phyloP scores from a whole-genome alignment of 1,140 invertebrate genomes.

The Venturia canescens region DNA sequence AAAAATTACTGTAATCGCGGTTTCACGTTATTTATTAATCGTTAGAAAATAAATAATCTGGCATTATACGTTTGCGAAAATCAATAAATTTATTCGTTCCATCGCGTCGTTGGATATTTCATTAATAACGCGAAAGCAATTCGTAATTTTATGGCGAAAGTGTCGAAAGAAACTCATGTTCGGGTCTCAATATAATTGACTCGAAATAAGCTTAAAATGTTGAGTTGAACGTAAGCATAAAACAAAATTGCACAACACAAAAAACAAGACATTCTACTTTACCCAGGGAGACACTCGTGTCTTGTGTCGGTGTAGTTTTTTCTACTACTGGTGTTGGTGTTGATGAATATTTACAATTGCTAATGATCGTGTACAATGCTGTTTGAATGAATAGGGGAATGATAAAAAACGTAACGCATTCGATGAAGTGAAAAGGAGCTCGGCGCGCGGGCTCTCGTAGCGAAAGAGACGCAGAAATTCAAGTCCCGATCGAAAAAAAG shows the following conservation, averaged over 20 bases:
- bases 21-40: too few species aligned
- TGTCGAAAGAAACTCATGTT: too few species aligned
- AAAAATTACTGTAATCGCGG: too few species aligned
- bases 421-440: conserved; percentile 25
- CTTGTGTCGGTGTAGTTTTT: conserved; percentile 34
- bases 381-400: not conserved
- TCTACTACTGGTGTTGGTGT: conserved; percentile 28
- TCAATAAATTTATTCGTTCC: too few species aligned
- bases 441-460: not conserved
- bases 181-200: too few species aligned
- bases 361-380: conserved; percentile 20
- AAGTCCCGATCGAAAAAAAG: conserved; percentile 27
- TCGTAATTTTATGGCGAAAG: too few species aligned
- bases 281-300: conserved; percentile 37
- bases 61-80: too few species aligned
- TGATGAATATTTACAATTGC: conserved; percentile 15
- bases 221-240: not conserved
- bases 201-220: too few species aligned
- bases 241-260: conserved; percentile 24
- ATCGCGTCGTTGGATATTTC: too few species aligned
- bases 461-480: not conserved
- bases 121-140: too few species aligned
- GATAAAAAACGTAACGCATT: not conserved
- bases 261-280: conserved; percentile 28
- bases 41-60: too few species aligned